Base-by-base conservation (phyloP, 2,888 invertebrate species). In the Zaprionus obscuricornis region DNA sequence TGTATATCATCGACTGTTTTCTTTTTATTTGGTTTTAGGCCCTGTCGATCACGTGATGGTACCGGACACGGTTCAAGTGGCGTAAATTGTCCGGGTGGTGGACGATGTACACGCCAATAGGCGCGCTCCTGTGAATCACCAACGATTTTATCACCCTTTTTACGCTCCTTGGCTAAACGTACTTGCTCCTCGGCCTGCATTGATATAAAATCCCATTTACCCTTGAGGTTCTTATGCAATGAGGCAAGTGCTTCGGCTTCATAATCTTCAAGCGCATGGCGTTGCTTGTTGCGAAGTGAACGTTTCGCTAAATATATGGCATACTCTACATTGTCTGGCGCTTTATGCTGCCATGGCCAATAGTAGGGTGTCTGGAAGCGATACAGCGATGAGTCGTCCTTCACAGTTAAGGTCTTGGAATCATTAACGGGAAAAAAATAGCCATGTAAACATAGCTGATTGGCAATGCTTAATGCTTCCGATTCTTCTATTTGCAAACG, bases 341-440 rank as follows among this genome's bases (percentile, higher is more conserved):
- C 93, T 83, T 94, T 92, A 83, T 96, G 95, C 90, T 96, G 96
- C 93, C 97, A 98, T 67, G 99, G 98, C 99, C 99, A 99, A 92
- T 98, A 99, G 91, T 97, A 98, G 63, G 99, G 98, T 90, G 98
- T 97, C 94, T 99, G 99, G 93, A 96, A 96, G 91, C 98, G 95
- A 92, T 98, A 99, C 81, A 98, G 94, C 87, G 98, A 97, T 91
- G 97, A 96, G 91, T 99, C 98, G 91, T 99, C 98, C 92, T 97
- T 98, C 85, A 98, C 96, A 70, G 94, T 93, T 86, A 97, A 93
- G 89, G 94, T 96, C 92, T 97, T 97, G 86, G 95, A 94, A 92
- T 98, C 98, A 91, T 96, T 97, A 87, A 98, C 97, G 82, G 99
- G 98, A 92, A 99, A 99, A 92, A 98, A 96, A 92, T 99, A 99